phyloP scores from a whole-genome alignment of 2,888 invertebrate species.

The Epicampocera succincta region DNA sequence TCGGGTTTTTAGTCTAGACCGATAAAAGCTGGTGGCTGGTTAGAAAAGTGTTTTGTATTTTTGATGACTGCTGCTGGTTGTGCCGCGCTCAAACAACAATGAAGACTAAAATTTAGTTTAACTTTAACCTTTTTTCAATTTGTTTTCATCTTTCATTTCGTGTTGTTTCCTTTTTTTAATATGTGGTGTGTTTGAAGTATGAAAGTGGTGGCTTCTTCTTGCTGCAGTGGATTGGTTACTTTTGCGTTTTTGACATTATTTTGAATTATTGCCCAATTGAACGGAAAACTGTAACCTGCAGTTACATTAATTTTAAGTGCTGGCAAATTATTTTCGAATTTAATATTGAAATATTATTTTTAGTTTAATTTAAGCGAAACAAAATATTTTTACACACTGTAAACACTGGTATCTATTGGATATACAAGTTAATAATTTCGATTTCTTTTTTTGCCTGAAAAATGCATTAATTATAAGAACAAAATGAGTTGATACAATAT shows the following conservation, averaged over 20 bases:
- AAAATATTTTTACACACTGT: too few species aligned
- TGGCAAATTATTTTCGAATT: not conserved
- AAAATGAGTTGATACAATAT: too few species aligned
- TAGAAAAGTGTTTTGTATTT: conserved; percentile 24
- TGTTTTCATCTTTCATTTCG: not conserved
- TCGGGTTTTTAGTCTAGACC: conserved; percentile 42
- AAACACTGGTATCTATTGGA: too few species aligned
- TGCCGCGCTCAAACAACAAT: conserved; percentile 2
- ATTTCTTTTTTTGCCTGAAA: too few species aligned
- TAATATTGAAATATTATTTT: too few species aligned
- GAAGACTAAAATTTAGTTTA: not conserved
- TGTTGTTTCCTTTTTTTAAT: too few species aligned
- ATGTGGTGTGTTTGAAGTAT: not conserved
- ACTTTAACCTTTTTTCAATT: conserved; percentile 21
- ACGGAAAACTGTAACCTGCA: conserved; percentile 12
- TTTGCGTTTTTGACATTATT: conserved; percentile 18
- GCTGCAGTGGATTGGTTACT: not conserved
- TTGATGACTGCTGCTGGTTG: not conserved
- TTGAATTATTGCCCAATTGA: conserved; percentile 28
- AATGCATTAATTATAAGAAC: too few species aligned
- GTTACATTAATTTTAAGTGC: not conserved
- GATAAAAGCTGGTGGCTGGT: conserved; percentile 41
- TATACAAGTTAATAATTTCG: too few species aligned
- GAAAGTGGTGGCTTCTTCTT: not conserved
- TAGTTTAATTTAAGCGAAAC: too few species aligned